Conservation (phyloP, 2,113 vertebrate genomes). For the Amazona vittata region DNA sequence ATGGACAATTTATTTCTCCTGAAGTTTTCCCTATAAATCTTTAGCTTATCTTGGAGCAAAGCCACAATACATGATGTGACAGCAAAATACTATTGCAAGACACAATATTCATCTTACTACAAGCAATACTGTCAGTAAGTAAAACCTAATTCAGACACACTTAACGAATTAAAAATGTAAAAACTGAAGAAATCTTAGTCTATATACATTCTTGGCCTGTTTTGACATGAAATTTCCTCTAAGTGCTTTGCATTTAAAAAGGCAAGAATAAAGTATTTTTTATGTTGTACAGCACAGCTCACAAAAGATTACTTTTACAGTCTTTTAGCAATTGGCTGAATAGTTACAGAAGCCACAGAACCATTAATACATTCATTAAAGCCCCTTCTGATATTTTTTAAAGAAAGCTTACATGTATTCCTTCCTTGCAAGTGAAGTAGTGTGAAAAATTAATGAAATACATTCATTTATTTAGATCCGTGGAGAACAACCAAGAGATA, state of each 20-base stretch:
- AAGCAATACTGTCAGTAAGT: neutral
- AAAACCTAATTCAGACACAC: neutral
- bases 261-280: neutral
- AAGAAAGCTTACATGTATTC: neutral
- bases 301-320: neutral
- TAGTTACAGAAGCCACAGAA: neutral
- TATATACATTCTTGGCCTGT: neutral
- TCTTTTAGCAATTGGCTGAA: neutral
- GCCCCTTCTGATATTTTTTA: neutral
- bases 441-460: neutral
- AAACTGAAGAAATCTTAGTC: neutral
- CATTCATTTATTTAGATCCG: neutral
- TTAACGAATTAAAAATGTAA: neutral
- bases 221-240: neutral
- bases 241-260: neutral
- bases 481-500: neutral
- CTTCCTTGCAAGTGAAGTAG: neutral
- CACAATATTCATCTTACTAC: rapidly evolving
- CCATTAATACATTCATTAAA: neutral
- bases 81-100: neutral
- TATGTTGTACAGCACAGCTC: neutral
- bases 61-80: neutral
- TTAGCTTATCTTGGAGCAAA: neutral
- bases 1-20: neutral
- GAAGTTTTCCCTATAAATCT: neutral